Percentiles rank a stretch among this genome's conserved stretches.
phyloP scores from a whole-genome alignment of 2,113 vertebrate species.

The Lota lota region DNA sequence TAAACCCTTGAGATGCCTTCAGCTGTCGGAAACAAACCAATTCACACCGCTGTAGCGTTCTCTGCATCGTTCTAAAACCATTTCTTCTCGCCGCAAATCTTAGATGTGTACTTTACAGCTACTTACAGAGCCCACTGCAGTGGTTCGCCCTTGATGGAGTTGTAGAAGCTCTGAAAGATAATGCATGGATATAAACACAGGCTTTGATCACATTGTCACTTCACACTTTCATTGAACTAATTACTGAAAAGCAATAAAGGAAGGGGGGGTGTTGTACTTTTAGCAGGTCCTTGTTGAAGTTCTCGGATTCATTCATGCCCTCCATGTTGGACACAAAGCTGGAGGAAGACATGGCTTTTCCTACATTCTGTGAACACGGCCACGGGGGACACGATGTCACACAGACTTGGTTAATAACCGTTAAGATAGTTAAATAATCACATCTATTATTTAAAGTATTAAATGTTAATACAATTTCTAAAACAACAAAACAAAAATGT shows the following conservation, averaged over 20 bases:
- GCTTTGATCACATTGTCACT: not conserved
- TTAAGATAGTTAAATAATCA: not conserved
- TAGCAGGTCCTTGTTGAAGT: slow-evolving; percentile 83
- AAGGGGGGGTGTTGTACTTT: slow-evolving; percentile 71
- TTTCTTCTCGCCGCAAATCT: too few species aligned
- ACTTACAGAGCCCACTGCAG: slow-evolving; percentile 84
- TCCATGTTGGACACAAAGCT: slow-evolving; percentile 85
- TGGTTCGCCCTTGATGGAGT: slow-evolving; percentile 82
- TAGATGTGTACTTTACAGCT: too few species aligned
- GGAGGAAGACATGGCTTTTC: slow-evolving; percentile 84
- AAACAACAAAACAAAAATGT: too few species aligned
- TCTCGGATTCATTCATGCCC: slow-evolving; percentile 78
- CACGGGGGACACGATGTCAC: not conserved
- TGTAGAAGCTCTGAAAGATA: slow-evolving; percentile 77
- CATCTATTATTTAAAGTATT: too few species aligned
- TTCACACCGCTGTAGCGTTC: too few species aligned
- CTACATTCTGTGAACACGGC: slow-evolving; percentile 77
- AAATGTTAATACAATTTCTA: too few species aligned
- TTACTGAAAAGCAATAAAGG: too few species aligned
- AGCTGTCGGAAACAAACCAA: too few species aligned
- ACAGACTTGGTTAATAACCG: not conserved
- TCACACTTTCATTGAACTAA: too few species aligned
- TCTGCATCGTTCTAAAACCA: too few species aligned
- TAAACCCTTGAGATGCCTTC: too few species aligned
- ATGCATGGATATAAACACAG: not conserved